Evolutionary conservation across 2,797 vertebrate genomes (phyloP).

Genomic region (Pangasius krempfi): DNA sequence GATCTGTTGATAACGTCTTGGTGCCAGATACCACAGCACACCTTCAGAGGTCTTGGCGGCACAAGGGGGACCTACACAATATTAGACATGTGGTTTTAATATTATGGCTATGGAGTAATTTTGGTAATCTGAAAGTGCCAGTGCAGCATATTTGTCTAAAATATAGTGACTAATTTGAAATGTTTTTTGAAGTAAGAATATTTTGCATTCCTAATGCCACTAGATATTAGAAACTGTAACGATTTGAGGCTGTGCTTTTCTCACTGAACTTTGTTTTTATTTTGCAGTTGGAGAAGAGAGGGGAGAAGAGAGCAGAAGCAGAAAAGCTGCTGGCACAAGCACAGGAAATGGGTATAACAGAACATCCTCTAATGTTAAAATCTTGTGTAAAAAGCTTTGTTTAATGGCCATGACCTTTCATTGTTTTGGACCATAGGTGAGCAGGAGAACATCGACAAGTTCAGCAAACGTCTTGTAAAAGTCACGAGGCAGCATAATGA

Average conservation of each 20-base stretch:
- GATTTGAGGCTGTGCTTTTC: background rate
- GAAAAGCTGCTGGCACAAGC: constrained; percentile 91
- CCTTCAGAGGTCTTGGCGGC: too few species aligned
- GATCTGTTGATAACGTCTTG: too few species aligned
- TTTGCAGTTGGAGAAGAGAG: constrained; percentile 83
- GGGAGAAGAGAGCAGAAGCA: constrained; percentile 88
- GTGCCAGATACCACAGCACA: too few species aligned
- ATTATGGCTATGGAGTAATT: too few species aligned
- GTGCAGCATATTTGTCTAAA: too few species aligned
- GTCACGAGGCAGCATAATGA: constrained; percentile 94
- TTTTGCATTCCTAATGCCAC: background rate
- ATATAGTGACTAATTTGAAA: background rate
- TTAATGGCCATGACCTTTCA: background rate
- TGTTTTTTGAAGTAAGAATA: background rate
- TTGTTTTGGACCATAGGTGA: constrained; percentile 69
- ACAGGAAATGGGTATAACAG: constrained; percentile 80
- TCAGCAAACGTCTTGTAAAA: constrained; percentile 92
- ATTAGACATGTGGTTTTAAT: too few species aligned
- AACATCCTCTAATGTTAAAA: background rate
- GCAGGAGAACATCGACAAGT: constrained; percentile 90
- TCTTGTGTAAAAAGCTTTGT: background rate
- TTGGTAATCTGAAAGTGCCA: too few species aligned
- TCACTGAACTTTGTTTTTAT: background rate
- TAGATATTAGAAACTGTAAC: background rate
- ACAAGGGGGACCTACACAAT: too few species aligned